Evolutionary conservation across 1,140 invertebrate species (phyloP).

Genomic region (Macrocentrus cingulum): DNA sequence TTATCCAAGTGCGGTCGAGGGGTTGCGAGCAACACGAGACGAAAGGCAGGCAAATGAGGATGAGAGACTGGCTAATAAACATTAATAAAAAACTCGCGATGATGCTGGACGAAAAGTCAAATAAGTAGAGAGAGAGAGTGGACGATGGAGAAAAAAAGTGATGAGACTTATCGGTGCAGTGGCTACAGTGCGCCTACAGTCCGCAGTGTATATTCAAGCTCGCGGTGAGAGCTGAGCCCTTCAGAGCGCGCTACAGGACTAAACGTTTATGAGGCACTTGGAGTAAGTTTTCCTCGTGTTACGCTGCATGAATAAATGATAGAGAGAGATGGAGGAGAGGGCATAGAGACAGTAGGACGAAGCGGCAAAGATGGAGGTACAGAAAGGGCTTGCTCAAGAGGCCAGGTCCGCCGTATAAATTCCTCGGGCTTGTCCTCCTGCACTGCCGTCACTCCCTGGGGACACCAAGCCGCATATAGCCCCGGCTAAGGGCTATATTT

Average conservation of each 20-base stretch:
- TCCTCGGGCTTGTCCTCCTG: conserved; percentile 53
- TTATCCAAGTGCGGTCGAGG: too few species aligned
- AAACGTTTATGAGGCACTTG: conserved; percentile 29
- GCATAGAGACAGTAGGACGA: conserved; percentile 1
- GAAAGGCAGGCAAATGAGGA: not conserved
- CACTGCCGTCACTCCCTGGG: conserved; percentile 40
- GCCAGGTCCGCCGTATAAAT: conserved; percentile 51
- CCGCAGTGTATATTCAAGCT: conserved; percentile 6
- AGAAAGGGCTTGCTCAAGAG: not conserved
- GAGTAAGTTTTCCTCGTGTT: conserved; percentile 53
- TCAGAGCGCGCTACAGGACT: conserved; percentile 8
- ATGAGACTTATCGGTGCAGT: conserved; percentile 22
- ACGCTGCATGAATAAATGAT: conserved; percentile 57
- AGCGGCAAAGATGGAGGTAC: conserved; percentile 14
- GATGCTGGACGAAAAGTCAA: conserved; percentile 15
- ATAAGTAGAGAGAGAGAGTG: conserved; percentile 3
- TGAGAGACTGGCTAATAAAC: not conserved
- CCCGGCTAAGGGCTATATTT: conserved; percentile 57
- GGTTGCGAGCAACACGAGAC: too few species aligned
- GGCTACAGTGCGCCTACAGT: conserved; percentile 14
- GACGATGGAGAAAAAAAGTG: conserved; percentile 5
- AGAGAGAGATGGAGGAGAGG: conserved; percentile 5
- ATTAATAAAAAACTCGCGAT: conserved; percentile 16
- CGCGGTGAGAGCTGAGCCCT: conserved; percentile 5
- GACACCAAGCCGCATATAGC: conserved; percentile 34